Conservation (phyloP, 2,888 invertebrate species). For the Mimumesa dahlbomi region DNA sequence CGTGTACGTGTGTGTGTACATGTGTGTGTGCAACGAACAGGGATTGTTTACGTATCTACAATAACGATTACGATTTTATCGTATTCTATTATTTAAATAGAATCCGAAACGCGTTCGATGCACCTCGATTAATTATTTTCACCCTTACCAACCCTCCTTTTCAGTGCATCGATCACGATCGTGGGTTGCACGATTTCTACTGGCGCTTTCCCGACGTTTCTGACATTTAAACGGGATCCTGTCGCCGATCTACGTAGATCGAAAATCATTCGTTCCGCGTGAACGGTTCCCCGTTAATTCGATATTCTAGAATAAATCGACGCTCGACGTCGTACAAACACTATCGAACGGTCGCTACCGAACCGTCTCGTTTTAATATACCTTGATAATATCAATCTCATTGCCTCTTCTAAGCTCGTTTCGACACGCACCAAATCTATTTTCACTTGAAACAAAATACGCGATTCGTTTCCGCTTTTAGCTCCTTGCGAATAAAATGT, state of each 20-base stretch:
- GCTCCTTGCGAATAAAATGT: not conserved
- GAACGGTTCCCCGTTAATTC: slow-evolving; percentile 4
- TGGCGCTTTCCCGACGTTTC: slow-evolving; percentile 26
- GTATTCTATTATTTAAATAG: slow-evolving; percentile 50
- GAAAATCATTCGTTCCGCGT: slow-evolving; percentile 12
- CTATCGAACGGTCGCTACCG: not conserved
- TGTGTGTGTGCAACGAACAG: slow-evolving; percentile 52
- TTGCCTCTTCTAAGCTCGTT: slow-evolving; percentile 6
- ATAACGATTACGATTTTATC: slow-evolving; percentile 57
- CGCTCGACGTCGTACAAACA: slow-evolving; percentile 26
- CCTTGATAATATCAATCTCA: not conserved
- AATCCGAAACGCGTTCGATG: slow-evolving; percentile 39
- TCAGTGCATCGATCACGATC: slow-evolving; percentile 11
- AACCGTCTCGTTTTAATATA: slow-evolving; percentile 1
- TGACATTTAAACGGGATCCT: not conserved
- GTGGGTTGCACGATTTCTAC: slow-evolving; percentile 3
- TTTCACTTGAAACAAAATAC: not conserved
- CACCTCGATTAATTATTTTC: slow-evolving; percentile 3
- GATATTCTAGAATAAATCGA: slow-evolving; percentile 26
- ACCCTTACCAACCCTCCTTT: too few relatives aligned
- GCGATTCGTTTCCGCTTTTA: not conserved
- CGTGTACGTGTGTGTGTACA: slow-evolving; percentile 23
- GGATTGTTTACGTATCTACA: slow-evolving; percentile 59
- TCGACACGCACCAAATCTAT: not conserved
- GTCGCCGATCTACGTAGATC: slow-evolving; percentile 24